Base-by-base conservation (phyloP, 2,113 vertebrate species). In the Equus quagga region DNA sequence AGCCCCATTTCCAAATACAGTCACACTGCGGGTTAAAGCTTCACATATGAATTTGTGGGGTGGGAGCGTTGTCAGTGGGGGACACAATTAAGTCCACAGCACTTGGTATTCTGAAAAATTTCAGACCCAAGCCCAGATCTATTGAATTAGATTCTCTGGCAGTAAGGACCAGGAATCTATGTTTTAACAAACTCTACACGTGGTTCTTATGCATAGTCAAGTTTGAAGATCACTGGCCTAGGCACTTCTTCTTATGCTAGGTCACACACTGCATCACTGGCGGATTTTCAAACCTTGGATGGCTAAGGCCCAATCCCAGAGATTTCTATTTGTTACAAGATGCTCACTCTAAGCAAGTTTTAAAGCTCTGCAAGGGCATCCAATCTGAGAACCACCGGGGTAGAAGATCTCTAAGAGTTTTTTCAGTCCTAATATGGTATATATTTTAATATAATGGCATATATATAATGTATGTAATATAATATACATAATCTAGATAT, bases 371-470 rank as follows among this genome's bases (percentile, higher is more conserved):
- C 19, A 64, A 10, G 28, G 36, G 56, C 82, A 65, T 78, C 46
- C 26, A 87, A 58, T 76, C 31, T 87, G 81, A 83, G 64, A 83
- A 54, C 12, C 19, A 24, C 11, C 19, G 14, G 5, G 51, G 3
- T 33, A 92, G 24, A 84, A 85, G 31, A 46, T 56, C 46, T 81
- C 46, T 51, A 54, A 83, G n/a, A 12, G 11, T 83, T 72, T 97
- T 70, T 95, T 58, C 7, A 54, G 56, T 91, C 14, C 5, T 26
- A 56, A 87, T 75, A 82, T 10, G 3, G 11, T 87, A 33, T 65
- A 23, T 21, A 89, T 93, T 73, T 88, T 88, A 85, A 94, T 85
- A 67, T 21, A 89, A 49, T 83, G 13, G 56, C 11, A 87, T 84
- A 41, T 18, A 73, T 36, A 56, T 36, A 33, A 56, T 56, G 70